These are phyloP conservation scores for Sphaeramia orbicularis DNA, from an alignment of 2,797 vertebrate species.

Conservation along the genomic window DNA sequence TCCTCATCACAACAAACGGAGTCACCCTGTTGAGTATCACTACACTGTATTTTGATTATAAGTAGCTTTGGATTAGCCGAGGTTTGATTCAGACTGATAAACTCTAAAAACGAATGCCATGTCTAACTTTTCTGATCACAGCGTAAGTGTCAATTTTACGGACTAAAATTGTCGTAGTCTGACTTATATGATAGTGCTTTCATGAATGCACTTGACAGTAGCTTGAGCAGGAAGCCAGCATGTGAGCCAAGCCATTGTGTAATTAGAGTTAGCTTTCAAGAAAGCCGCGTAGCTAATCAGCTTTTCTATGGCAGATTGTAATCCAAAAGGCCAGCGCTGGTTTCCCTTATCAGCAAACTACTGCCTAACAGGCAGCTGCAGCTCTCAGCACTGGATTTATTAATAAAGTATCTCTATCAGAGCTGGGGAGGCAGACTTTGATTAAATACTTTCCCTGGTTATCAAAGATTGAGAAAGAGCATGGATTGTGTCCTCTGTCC, in stretches of 20 bases:
- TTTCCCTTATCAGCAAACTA: slow-evolving; percentile 77
- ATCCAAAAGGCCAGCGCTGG: slow-evolving; percentile 78
- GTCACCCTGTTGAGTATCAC: slow-evolving; percentile 14
- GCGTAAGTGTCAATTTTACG: not conserved
- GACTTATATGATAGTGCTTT: slow-evolving; percentile 18
- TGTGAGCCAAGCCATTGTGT: slow-evolving; percentile 62
- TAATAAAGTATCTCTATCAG: slow-evolving; percentile 61
- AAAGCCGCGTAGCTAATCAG: slow-evolving; percentile 77
- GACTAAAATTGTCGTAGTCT: not conserved
- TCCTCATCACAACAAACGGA: no score
- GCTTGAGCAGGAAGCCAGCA: slow-evolving; percentile 48
- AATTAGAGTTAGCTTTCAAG: slow-evolving; percentile 74
- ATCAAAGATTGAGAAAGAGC: slow-evolving; percentile 49
- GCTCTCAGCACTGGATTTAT: slow-evolving; percentile 62
- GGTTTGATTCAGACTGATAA: slow-evolving; percentile 29
- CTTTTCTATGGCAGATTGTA: slow-evolving; percentile 78
- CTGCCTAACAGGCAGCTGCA: slow-evolving; percentile 55
- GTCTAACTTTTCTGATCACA: not conserved
- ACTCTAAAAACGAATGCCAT: not conserved
- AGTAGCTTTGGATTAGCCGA: slow-evolving; percentile 51
- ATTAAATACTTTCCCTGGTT: slow-evolving; percentile 48
- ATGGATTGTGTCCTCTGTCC: slow-evolving; percentile 3
- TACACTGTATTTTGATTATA: slow-evolving; percentile 33
- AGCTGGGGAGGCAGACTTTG: slow-evolving; percentile 41
- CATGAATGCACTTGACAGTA: slow-evolving; percentile 47